These are phyloP conservation scores for Caenorhabditis doughertyi DNA, from an alignment of 2,888 invertebrate genomes.

Conservation along the genomic window DNA sequence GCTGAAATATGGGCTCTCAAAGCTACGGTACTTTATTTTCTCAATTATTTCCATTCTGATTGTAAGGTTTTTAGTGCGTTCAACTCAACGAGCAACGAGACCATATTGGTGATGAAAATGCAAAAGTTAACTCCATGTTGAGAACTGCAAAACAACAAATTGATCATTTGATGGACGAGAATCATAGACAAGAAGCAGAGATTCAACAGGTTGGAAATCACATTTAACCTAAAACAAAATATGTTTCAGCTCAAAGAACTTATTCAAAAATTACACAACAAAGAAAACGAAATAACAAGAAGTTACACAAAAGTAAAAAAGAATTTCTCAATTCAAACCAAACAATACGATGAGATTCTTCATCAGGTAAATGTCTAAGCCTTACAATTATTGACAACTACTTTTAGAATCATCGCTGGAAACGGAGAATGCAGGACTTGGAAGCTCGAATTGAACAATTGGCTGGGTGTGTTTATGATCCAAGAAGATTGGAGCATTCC, in stretches of 20 bases:
- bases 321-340: slow-evolving; percentile 10
- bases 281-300: slow-evolving; percentile 44
- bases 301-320: slow-evolving; percentile 50
- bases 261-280: slow-evolving; percentile 29
- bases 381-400: background rate
- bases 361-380: slow-evolving; percentile 3
- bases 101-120: slow-evolving; percentile 54
- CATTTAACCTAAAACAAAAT: background rate
- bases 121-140: slow-evolving; percentile 44
- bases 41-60: background rate
- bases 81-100: slow-evolving; percentile 67
- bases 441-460: slow-evolving; percentile 68
- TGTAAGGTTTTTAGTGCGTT: slow-evolving; percentile 66
- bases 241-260: slow-evolving; percentile 39
- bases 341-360: slow-evolving; percentile 25
- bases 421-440: slow-evolving; percentile 54
- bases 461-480: slow-evolving; percentile 68
- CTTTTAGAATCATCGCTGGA: slow-evolving; percentile 54
- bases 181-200: slow-evolving; percentile 37
- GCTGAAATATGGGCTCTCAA: slow-evolving; percentile 71
- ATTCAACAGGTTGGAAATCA: slow-evolving; percentile 43
- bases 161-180: slow-evolving; percentile 47
- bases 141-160: slow-evolving; percentile 60
- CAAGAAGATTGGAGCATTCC: slow-evolving; percentile 64
- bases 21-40: slow-evolving; percentile 60